Evolutionary conservation across 2,797 vertebrate species (phyloP), one percentile per base, ranked within the genome.

Genomic region (Tragelaphus eurycerus): DNA sequence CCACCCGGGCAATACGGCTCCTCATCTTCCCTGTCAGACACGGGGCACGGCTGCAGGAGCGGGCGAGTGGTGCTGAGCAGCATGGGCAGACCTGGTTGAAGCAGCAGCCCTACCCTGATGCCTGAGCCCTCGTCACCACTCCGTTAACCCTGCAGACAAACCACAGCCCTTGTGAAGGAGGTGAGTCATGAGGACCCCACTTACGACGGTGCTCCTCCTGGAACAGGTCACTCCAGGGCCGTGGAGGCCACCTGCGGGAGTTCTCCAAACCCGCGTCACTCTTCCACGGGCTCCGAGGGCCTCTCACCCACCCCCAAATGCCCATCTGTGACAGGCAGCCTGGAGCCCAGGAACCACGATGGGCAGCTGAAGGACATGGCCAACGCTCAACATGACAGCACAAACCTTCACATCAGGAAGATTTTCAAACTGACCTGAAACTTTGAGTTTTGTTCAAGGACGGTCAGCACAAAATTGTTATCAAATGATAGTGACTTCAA

Each of bases 371-470:
- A 83, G 29, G n/a, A 46, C 25, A 95, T 4, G 1, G 54, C 92
- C n/a, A 62, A n/a, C n/a, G 4, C 87, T 81, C 60, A 50, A 81
- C 27, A 78, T 67, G 34, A 29, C 21, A 74, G 46, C 19, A 88
- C 1, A 25, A 54, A 93, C 14, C 15, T 50, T 79, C 38, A 14
- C 81, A 62, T 25, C 4, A 55, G 62, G 46, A 93, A 76, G 10
- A 64, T n/a, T 83, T 86, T 79, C 82, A 79, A 81, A 52, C 0
- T 88, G 78, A 71, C 21, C 43, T 82, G 54, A 88, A 93, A 86
- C 89, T 59, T 1, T 87, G 62, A 95, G 81, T 85, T 92, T 52
- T 67, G 19, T 89, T 60, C 6, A n/a, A 46, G 5, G 4, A 50
- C 8, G 43, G 85, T 78, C 34, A 64, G 10, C 15, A 15, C 55